Conservation (phyloP, 53 echinoderm and acorn worm genomes). For the Actinopyga echinites region DNA sequence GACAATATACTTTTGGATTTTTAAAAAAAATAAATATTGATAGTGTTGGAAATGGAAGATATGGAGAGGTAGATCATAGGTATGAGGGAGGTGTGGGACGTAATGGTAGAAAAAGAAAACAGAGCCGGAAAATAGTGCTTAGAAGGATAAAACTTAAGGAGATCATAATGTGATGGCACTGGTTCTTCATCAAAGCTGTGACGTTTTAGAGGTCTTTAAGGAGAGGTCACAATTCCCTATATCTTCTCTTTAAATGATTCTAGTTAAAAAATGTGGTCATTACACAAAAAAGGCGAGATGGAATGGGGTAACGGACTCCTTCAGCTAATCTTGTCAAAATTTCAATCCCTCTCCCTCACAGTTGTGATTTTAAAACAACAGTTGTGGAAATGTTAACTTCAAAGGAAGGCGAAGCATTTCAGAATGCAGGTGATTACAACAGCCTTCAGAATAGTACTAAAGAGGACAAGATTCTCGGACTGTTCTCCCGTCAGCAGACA, state of each 20-base stretch:
- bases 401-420: no score
- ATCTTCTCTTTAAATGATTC: not conserved
- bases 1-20: conserved; percentile 9
- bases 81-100: not conserved
- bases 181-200: no score
- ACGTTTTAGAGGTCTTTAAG: no score
- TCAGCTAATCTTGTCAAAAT: conserved; percentile 61
- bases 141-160: not conserved
- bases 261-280: not conserved
- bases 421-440: no score
- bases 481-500: no score
- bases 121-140: not conserved
- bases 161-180: no score
- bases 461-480: no score
- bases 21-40: not conserved
- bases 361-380: not conserved
- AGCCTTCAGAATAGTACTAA: no score
- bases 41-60: not conserved
- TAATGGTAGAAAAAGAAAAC: not conserved
- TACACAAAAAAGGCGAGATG: not conserved
- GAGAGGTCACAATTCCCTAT: not conserved
- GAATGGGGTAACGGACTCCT: conserved; percentile 85
- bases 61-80: not conserved
- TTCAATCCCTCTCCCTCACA: conserved; percentile 62
- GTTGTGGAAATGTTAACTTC: no score